phyloP scores from a whole-genome alignment of 2,113 vertebrate genomes.

The Pandion haliaetus region DNA sequence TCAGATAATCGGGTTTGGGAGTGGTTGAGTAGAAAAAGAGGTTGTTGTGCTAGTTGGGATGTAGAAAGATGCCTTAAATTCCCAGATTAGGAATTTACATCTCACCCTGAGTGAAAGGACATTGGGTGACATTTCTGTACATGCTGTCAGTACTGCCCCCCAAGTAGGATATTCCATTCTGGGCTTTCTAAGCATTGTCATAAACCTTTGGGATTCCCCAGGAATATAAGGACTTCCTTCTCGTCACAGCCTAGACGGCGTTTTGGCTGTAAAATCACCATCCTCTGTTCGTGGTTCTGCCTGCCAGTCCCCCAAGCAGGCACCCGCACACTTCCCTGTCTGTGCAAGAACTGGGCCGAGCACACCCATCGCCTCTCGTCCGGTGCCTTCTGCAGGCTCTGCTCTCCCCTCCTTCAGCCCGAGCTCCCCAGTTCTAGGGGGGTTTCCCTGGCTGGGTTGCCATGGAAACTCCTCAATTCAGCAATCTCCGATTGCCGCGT shows the following conservation, averaged over 20 bases:
- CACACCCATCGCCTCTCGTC: background rate
- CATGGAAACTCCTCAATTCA: constrained; percentile 1
- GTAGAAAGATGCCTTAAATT: background rate
- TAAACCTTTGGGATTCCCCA: background rate
- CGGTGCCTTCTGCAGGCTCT: background rate
- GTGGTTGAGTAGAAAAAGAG: background rate
- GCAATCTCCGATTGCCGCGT: background rate
- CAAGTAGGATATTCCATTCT: background rate
- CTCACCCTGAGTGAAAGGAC: background rate
- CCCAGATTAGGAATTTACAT: background rate
- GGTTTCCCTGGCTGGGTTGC: background rate
- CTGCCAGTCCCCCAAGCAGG: background rate
- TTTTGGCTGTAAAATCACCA: background rate
- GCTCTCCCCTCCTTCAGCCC: background rate
- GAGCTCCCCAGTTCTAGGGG: background rate
- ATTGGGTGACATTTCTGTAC: rapidly evolving
- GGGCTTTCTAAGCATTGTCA: background rate
- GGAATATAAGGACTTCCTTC: background rate
- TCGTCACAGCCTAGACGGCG: rapidly evolving
- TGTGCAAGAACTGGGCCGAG: rapidly evolving
- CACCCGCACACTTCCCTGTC: background rate
- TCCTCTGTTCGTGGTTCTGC: background rate
- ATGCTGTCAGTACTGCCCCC: background rate
- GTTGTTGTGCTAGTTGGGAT: background rate
- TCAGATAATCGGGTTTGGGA: background rate